Evolutionary conservation across 2,797 vertebrate species (phyloP).

Genomic region (Pseudochirops corinnae): DNA sequence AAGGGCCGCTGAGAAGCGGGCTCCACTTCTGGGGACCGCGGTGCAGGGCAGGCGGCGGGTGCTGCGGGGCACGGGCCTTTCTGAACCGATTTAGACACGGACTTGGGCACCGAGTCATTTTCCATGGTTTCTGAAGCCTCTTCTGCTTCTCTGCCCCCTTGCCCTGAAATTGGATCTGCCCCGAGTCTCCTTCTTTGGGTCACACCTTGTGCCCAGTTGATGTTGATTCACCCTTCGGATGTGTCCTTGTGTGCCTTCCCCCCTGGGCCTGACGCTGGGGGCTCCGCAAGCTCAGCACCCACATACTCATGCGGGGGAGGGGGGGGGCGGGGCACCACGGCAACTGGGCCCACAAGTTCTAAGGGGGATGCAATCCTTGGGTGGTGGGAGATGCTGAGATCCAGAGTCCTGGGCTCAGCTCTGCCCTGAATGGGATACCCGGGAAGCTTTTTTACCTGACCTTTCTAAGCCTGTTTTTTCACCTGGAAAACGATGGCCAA

Average conservation of each 20-base stretch:
- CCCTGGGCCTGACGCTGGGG: neutral
- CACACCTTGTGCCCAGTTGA: neutral
- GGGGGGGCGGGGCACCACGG: too few species aligned
- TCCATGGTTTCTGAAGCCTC: neutral
- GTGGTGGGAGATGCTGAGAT: too few species aligned
- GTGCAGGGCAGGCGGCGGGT: too few species aligned
- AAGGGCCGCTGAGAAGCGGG: too few species aligned
- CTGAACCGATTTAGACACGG: neutral
- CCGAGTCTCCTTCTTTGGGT: too few species aligned
- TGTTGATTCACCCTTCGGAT: neutral
- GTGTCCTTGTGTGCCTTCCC: neutral
- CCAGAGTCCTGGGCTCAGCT: neutral
- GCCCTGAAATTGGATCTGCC: neutral
- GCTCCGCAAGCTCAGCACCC: neutral
- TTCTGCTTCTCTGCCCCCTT: neutral
- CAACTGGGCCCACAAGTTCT: neutral
- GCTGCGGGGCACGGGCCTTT: too few species aligned
- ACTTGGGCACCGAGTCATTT: neutral
- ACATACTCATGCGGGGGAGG: neutral
- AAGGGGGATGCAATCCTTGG: neutral
- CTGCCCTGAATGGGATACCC: neutral
- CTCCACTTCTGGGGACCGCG: too few species aligned
- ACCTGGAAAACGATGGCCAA: neutral
- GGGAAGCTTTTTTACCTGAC: neutral
- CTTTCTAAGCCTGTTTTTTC: neutral